Conservation (phyloP, 2,797 vertebrate species). For the Mormyrops attenuatus region DNA sequence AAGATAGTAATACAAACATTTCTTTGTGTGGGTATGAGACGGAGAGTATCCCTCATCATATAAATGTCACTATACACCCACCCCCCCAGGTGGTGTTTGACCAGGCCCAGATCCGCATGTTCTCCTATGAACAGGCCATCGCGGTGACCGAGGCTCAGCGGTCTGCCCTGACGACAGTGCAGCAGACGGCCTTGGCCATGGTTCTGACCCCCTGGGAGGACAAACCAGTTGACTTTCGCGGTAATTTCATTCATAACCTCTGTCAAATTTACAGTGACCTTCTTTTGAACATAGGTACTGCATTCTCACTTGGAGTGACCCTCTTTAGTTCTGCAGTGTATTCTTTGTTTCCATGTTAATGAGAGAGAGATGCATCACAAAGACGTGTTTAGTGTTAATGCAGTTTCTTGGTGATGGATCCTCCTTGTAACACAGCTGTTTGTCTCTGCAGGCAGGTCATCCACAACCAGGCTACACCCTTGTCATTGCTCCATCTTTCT, state of each 20-base stretch:
- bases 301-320: background rate
- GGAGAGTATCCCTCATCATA: background rate
- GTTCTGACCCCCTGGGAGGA: conserved; percentile 62
- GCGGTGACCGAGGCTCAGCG: conserved; percentile 57
- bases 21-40: background rate
- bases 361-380: background rate
- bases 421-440: background rate
- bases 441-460: conserved; percentile 52
- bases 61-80: background rate
- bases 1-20: background rate
- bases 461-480: conserved; percentile 43
- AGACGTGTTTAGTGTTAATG: background rate
- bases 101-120: conserved; percentile 58
- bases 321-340: background rate
- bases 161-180: conserved; percentile 44
- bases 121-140: conserved; percentile 67
- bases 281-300: background rate
- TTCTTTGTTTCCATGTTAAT: background rate
- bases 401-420: background rate
- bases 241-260: conserved; percentile 39
- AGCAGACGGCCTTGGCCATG: conserved; percentile 62
- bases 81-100: conserved; percentile 60
- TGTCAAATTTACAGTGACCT: background rate
- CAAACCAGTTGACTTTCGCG: conserved; percentile 57
- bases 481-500: conserved; percentile 47